These are phyloP conservation scores for Scrobipalpa atriplicella DNA, from an alignment of 2,888 invertebrate species.

Conservation along the genomic window DNA sequence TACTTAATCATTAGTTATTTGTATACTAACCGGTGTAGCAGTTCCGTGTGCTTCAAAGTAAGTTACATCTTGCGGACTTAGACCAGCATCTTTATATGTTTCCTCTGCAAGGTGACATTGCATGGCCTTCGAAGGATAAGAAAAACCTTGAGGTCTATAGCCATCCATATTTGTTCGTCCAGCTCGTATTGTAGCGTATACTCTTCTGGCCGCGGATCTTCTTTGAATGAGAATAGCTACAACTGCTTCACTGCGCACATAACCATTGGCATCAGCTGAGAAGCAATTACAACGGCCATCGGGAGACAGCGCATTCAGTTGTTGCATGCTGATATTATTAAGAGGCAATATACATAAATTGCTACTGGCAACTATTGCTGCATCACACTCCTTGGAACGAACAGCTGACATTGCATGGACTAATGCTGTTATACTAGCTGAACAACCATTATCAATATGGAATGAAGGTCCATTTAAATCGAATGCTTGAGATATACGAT, in stretches of 20 bases:
- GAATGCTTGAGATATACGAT: conserved; percentile 97
- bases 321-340: conserved; percentile 84
- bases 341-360: conserved; percentile 92
- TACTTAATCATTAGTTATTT: too few relatives aligned
- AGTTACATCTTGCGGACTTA: conserved; percentile 91
- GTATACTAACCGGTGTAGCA: conserved; percentile 90
- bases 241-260: conserved; percentile 95
- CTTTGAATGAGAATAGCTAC: conserved; percentile 92
- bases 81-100: conserved; percentile 91
- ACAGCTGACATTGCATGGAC: conserved; percentile 93
- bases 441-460: conserved; percentile 98
- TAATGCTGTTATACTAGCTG: conserved; percentile 95
- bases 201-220: conserved; percentile 87
- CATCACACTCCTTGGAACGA: conserved; percentile 94
- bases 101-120: conserved; percentile 92
- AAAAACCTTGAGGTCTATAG: conserved; percentile 94
- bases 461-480: conserved; percentile 98
- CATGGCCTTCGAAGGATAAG: conserved; percentile 91
- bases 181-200: conserved; percentile 94
- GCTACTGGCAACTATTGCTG: conserved; percentile 97
- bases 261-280: conserved; percentile 95
- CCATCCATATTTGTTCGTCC: conserved; percentile 97
- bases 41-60: conserved; percentile 99
- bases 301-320: conserved; percentile 95
- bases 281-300: conserved; percentile 98